Base-by-base conservation (phyloP, 2,113 vertebrate genomes). In the Todiramphus saurophagus region DNA sequence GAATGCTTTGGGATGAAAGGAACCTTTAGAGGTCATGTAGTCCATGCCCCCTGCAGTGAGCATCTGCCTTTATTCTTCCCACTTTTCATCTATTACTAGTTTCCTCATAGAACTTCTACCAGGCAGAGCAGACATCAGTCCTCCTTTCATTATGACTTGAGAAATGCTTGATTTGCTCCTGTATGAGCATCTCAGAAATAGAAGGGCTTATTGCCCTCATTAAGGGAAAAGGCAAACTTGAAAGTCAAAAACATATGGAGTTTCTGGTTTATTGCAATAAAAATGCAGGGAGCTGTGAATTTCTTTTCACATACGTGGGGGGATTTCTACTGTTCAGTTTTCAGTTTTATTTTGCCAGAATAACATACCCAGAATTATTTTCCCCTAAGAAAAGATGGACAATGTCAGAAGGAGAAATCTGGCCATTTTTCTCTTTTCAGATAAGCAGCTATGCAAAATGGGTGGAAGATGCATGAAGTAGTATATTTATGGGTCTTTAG, bases 291-390 rank as follows among this genome's bases (percentile, higher is more conserved):
- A 95, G 27, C 53, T 94, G 79, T 88, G 79, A 95, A 67, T 55
- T 64, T 88, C 15, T 56, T 75, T 87, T 89, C 46, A 25, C 76
- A 43, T 43, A 23, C 0, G 37, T 78, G 51, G 77, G 69, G 94
- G 19, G 37, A 50, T 78, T 89, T 81, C 60, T 86, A 78, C 86
- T 93, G 88, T 92, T 96, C 80, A 89, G 16, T 90, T 92, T 56
- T 93, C 90, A 92, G 94, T 10, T 92, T 70, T 35, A 33, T 56
- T 80, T 90, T 81, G 21, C 5, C 11, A 23, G 21, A 90, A 72
- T 27, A 70, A 93, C 43, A 50, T 31, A 37, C n/a, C 51, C 11
- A 62, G 11, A 35, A 16, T 86, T 88, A 80, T 93, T 16, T 58
- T 72, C 28, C 39, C 7, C 7, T 60, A 18, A n/a, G 48, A 64